Evolutionary conservation across 2,888 invertebrate species (phyloP), one percentile per base, ranked within the genome.

Genomic region (Loripinus fragilis): DNA sequence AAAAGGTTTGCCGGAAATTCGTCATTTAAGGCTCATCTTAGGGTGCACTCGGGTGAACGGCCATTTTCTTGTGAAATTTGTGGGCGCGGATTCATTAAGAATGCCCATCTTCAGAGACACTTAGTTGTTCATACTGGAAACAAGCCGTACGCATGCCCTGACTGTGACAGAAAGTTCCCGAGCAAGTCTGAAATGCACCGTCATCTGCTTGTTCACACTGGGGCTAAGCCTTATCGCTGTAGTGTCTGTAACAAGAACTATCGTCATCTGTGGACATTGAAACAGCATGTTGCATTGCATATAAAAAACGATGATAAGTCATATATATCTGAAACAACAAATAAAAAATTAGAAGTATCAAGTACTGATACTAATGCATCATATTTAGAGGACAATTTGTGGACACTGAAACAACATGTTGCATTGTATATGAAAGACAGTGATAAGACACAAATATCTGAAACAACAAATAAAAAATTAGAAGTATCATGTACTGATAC

Each of bases 51-150:
- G 20, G 70, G 33, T 0, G 70, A 70, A 15, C 25, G 33, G 20
- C 50, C 70, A 12, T 70, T 28, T n/a, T 25, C 30, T 10, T 70
- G 70, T 52, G n/a, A 45, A 10, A 20, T 30, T 7, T 70, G 70
- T 52, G 70, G 33, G 20, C 7, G 17, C 25, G 17, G 15, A 12
- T 69, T 45, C n/a, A 25, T n/a, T 23, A 17, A 17, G 28, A 12
- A 23, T 25, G 28, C 42, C 15, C 17, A 28, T 48, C 69, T 69
- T 23, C 28, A 45, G 20, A 45, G 15, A 20, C 69, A 69, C 48
- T 12, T 12, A 48, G 7, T 30, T 33, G 35, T 65, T 7, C 65
- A 65, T 20, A 65, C 33, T 5, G 33, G 33, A 35, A 35, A 20
- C 3, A 20, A 17, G 17, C n/a, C 65, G 2, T 17, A 45, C 17